phyloP scores from a whole-genome alignment of 2,113 vertebrate genomes.

The Lophotis ruficrista region DNA sequence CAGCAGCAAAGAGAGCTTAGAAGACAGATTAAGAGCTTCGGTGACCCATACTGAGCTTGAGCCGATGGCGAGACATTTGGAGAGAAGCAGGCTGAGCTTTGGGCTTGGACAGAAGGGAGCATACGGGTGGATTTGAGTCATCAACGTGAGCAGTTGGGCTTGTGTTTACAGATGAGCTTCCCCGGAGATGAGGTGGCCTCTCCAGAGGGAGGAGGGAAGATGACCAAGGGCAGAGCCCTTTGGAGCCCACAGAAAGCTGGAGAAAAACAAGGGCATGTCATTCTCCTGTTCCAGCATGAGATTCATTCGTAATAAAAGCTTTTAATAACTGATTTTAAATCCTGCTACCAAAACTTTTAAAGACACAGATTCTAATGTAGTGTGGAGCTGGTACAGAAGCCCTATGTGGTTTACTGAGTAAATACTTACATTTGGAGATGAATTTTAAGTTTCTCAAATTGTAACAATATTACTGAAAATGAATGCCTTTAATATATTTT shows the following conservation, averaged over 20 bases:
- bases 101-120: slow-evolving; percentile 7
- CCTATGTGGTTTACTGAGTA: neutral
- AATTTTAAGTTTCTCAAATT: neutral
- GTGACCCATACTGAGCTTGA: slow-evolving; percentile 20
- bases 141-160: neutral
- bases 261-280: neutral
- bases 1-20: neutral
- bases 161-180: neutral
- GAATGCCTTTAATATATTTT: neutral
- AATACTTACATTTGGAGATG: neutral
- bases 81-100: slow-evolving; percentile 11
- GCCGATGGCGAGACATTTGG: slow-evolving; percentile 6
- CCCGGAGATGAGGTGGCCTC: neutral
- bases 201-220: neutral
- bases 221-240: neutral
- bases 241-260: neutral
- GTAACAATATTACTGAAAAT: neutral
- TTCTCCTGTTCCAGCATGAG: neutral
- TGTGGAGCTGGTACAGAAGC: neutral
- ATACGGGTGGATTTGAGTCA: slow-evolving; percentile 16
- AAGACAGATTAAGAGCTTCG: neutral
- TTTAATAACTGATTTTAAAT: neutral
- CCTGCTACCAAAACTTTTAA: neutral
- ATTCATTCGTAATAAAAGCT: neutral
- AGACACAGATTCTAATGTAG: neutral